Base-by-base conservation (phyloP, 2,113 vertebrate genomes). In the Pachycephala philippinensis region DNA sequence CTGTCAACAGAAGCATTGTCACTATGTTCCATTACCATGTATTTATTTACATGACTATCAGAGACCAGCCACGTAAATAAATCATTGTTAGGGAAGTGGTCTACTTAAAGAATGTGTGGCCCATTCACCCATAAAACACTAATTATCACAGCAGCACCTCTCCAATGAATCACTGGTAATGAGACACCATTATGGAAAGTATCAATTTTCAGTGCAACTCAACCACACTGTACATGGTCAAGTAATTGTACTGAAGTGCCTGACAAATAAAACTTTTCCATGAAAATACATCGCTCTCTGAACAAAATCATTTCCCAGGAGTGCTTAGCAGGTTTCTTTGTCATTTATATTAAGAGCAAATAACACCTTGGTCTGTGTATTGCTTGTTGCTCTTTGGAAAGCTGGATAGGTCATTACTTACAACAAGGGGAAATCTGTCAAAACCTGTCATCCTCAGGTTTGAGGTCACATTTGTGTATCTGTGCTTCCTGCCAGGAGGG, bases 1-100 rank as follows among this genome's bases (percentile, higher is more conserved):
- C 65, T 96, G 92, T 92, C 90, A 94, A 49, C 54, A 70, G 92
- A 83, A 88, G 87, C 52, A 31, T 52, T 66, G 79, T 70, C 4
- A 2, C 71, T 90, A 4, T 68, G 47, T 86, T 88, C 92, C 68
- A 84, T 93, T 96, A 94, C 42, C n/a, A 35, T 75, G 60, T 71
- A 81, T 97, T 95, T 96, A 95, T 95, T 96, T 96, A 94, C 64
- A 31, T 23, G 49, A 77, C 92, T 87, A 90, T 84, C 83, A 86
- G 65, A 92, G 87, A 81, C 35, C 56, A 93, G 47, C 64, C 85
- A 45, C 82, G 94, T 91, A 81, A 94, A 93, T 93, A 95, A 90
- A 94, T 94, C 88, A 77, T 70, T 84, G 72, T 93, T 92, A 89
- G 56, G 64, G 60, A 95, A 96, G 88, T 84, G 90, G 82, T 49